Conservation (phyloP, 2,888 invertebrate species). For the Drosophila cracens region DNA sequence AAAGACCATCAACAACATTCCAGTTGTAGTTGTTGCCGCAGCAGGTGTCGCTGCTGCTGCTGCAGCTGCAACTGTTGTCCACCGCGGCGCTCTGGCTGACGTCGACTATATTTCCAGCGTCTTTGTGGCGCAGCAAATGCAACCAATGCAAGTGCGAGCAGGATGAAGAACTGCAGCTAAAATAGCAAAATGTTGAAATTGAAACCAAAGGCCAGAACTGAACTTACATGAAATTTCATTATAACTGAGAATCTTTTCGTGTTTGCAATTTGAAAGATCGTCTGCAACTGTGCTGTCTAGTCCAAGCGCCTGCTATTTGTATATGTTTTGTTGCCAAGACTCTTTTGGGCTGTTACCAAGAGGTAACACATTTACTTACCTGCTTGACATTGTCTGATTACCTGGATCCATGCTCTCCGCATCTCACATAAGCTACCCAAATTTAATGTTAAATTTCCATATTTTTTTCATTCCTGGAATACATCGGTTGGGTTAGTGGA, state of each 20-base stretch:
- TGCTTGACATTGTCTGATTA: not conserved
- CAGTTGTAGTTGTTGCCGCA: slow-evolving; percentile 10
- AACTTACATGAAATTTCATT: slow-evolving; percentile 54
- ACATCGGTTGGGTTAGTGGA: not conserved
- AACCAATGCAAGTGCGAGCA: slow-evolving; percentile 3
- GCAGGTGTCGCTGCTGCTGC: slow-evolving; percentile 5
- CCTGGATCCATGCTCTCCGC: not conserved
- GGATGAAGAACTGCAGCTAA: not conserved
- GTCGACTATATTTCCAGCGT: not conserved
- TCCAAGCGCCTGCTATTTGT: slow-evolving; percentile 40
- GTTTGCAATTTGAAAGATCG: not conserved
- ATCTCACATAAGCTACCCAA: not conserved
- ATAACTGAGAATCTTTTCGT: not conserved
- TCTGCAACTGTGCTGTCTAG: slow-evolving; percentile 28
- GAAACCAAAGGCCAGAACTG: not conserved
- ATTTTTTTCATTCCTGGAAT: not conserved
- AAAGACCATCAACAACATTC: slow-evolving; percentile 9
- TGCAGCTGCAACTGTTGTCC: not conserved
- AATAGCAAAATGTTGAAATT: not conserved
- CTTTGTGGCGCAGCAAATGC: not conserved
- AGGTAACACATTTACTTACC: slow-evolving; percentile 12
- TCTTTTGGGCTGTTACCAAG: not conserved
- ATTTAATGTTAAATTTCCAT: not conserved
- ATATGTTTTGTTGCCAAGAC: slow-evolving; percentile 2
- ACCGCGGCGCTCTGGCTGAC: not conserved